Evolutionary conservation across 1,140 invertebrate species (phyloP), one percentile per base, ranked within the genome.

Genomic region (Colletes latitarsis): DNA sequence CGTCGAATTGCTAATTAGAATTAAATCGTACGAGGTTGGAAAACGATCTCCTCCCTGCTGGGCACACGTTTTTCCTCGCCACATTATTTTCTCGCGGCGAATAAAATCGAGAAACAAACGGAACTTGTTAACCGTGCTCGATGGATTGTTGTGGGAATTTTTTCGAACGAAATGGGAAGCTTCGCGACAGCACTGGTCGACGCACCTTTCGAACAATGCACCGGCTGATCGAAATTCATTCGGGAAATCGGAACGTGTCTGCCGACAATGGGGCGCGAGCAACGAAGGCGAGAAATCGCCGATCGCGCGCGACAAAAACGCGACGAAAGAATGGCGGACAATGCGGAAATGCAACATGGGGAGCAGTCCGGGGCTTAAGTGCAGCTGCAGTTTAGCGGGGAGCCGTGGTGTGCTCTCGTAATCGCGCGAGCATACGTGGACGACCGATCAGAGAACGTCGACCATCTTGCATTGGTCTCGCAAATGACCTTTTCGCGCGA

Each of bases 301-400:
- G 43, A 58, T 77, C 60, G 68, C 12, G n/a, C 12, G 14, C 8
- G 17, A 55, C 52, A 41, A 62, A 39, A 19, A 60, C 30, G 49
- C 68, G 15, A 53, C 19, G 77, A 75, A 80, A 80, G 72, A 75
- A 80, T 57, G 71, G 71, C 19, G 39, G 41, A 62, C 73, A 82
- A 72, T 77, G 80, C 82, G 82, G 82, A 83, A 83, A 82, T 49
- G 73, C 46, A n/a, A 49, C 60, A 63, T 30, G 41, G 21, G 58
- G 77, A 39, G 57, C 30, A 30, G 55, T 8, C 71, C 30, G 30
- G 71, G 14, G 72, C 55, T 77, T 73, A 70, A 73, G 60, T 62
- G 69, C 75, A 63, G 63, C 52, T 84, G 69, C 72, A 41, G 66
- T 78, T 79, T 30, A 84, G 43, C 21, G 30, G 41, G 30, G 49